A percentile compares a stretch with the other conserved stretches of the same genome.
Conservation (phyloP, 1,140 invertebrate genomes). For the Aporrectodea caliginosa region DNA sequence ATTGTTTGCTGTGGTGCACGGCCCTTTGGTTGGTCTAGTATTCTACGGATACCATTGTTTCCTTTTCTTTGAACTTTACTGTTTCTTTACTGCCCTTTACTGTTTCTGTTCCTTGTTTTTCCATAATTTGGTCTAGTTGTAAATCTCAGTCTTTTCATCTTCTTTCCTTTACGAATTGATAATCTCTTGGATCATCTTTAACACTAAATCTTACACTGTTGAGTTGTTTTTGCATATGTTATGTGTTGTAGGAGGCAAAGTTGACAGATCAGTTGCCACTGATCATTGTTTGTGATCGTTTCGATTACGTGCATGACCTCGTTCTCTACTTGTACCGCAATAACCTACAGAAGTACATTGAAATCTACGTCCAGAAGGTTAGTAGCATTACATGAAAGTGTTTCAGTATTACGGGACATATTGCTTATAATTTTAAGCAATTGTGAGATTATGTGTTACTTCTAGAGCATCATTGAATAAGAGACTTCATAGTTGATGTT, state of each 20-base stretch:
- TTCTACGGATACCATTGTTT: background rate
- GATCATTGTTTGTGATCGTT: constrained; percentile 99
- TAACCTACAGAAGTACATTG: constrained; percentile 98
- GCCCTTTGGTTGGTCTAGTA: background rate
- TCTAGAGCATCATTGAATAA: no score
- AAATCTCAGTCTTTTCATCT: no score
- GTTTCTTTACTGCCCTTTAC: background rate
- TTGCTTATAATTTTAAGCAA: no score
- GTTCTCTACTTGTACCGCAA: constrained; percentile 98
- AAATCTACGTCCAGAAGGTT: constrained; percentile 99
- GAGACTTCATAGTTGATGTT: no score
- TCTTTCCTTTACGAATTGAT: background rate
- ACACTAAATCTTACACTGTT: background rate
- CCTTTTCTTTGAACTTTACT: background rate
- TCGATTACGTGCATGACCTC: constrained; percentile 99
- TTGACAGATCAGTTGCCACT: constrained; percentile 94
- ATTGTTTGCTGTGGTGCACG: no score
- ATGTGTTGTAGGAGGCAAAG: constrained; percentile 89
- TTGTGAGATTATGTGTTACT: no score
- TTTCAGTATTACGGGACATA: no score
- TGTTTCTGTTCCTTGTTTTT: background rate
- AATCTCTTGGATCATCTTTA: background rate
- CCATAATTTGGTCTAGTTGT: no score
- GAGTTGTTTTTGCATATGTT: background rate
- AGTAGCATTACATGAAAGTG: no score